phyloP scores from a whole-genome alignment of 1,140 invertebrate species.

The Aphelenchoides fujianensis region DNA sequence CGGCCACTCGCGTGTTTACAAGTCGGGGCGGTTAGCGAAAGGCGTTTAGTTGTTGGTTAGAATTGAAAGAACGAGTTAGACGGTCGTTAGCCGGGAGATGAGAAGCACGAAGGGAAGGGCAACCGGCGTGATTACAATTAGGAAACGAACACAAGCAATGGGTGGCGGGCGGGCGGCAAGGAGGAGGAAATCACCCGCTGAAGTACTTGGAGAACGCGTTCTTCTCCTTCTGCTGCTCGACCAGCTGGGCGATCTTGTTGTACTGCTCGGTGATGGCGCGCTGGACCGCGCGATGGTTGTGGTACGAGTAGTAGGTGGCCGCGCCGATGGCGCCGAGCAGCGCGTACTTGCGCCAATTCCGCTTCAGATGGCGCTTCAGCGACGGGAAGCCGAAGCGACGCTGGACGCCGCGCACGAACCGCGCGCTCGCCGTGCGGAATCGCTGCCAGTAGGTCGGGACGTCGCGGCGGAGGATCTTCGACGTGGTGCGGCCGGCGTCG shows the following conservation, averaged over 20 bases:
- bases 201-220: conserved; percentile 18
- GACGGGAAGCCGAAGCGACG: not conserved
- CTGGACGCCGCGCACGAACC: not conserved
- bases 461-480: not conserved
- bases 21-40: too few relatives aligned
- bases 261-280: not conserved
- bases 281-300: not conserved
- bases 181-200: conserved; percentile 1
- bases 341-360: not conserved
- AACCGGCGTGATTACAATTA: too few relatives aligned
- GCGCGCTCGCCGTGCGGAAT: not conserved
- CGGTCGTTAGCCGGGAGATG: too few relatives aligned
- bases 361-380: not conserved
- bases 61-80: too few relatives aligned
- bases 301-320: conserved; percentile 7
- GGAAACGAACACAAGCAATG: too few relatives aligned
- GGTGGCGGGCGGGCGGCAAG: not conserved
- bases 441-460: not conserved
- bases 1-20: too few relatives aligned
- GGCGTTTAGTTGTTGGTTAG: too few relatives aligned
- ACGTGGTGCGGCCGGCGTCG: not conserved
- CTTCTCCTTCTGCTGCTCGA: not conserved
- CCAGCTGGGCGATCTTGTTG: conserved; percentile 2
- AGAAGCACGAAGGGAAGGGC: too few relatives aligned
- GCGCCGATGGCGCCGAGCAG: not conserved